These are phyloP conservation scores for Urocitellus parryii DNA, from an alignment of 2,113 vertebrate species.

Conservation along the genomic window DNA sequence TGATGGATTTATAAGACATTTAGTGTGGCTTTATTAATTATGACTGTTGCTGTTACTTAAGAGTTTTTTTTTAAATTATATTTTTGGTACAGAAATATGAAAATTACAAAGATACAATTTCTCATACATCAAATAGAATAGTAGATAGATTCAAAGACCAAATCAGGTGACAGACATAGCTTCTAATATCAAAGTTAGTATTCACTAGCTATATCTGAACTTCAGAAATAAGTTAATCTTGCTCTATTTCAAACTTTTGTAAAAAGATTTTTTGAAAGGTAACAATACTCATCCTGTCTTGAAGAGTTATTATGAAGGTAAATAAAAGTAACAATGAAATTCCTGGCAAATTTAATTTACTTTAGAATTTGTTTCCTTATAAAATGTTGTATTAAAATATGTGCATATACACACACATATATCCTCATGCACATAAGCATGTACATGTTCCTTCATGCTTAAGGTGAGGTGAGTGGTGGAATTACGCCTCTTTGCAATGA, in stretches of 20 bases:
- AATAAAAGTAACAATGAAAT: neutral
- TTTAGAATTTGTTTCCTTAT: neutral
- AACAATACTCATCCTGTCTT: neutral
- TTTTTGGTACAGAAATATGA: neutral
- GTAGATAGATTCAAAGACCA: conserved; percentile 13
- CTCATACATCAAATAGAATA: conserved; percentile 32
- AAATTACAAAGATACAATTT: neutral
- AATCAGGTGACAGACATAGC: neutral
- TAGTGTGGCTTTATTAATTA: neutral
- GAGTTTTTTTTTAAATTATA: neutral
- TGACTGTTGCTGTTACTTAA: neutral
- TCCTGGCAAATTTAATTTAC: neutral
- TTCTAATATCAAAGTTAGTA: neutral
- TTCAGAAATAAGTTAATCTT: neutral
- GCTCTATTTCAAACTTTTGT: neutral
- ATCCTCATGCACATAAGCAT: neutral
- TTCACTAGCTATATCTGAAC: neutral
- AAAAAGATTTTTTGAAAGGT: neutral
- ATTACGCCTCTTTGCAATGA: conserved; percentile 28
- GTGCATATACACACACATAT: no score
- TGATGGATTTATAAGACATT: conserved; percentile 30
- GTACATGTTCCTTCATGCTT: neutral
- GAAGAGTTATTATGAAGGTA: neutral
- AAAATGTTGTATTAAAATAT: neutral
- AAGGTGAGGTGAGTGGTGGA: neutral